Conservation (phyloP, 2,888 invertebrate genomes). For the Phortica okadai region DNA sequence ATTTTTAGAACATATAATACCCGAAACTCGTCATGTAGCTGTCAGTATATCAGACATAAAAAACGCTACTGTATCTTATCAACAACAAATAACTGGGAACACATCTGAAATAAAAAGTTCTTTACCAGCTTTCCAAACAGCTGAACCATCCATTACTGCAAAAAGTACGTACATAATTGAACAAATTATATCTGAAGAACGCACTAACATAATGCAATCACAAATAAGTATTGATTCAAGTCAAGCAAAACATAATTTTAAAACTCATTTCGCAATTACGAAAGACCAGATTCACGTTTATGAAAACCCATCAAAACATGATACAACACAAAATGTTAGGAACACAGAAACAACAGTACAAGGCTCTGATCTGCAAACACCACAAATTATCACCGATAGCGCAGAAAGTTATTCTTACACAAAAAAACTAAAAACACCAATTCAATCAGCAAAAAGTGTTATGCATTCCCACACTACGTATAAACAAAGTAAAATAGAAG, state of each 20-base stretch:
- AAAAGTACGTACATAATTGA: constrained; percentile 67
- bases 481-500: constrained; percentile 35
- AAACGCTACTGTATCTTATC: constrained; percentile 38
- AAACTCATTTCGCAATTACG: constrained; percentile 34
- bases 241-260: constrained; percentile 29
- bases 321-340: constrained; percentile 40
- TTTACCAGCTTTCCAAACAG: constrained; percentile 35
- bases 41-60: constrained; percentile 45
- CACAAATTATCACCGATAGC: too few relatives aligned
- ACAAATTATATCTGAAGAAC: constrained; percentile 59
- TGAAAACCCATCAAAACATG: constrained; percentile 45
- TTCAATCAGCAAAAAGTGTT: constrained; percentile 1
- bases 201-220: constrained; percentile 45
- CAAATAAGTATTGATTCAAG: constrained; percentile 33
- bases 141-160: constrained; percentile 52
- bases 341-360: constrained; percentile 43
- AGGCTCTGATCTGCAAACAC: constrained; percentile 11
- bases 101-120: not conserved
- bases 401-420: not conserved
- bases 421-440: constrained; percentile 21
- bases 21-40: constrained; percentile 39
- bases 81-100: too few relatives aligned
- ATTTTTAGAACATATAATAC: constrained; percentile 40
- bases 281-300: constrained; percentile 44
- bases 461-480: constrained; percentile 43